These are phyloP conservation scores for Drosophila funebris DNA, from an alignment of 1,140 invertebrate species.

Conservation along the genomic window DNA sequence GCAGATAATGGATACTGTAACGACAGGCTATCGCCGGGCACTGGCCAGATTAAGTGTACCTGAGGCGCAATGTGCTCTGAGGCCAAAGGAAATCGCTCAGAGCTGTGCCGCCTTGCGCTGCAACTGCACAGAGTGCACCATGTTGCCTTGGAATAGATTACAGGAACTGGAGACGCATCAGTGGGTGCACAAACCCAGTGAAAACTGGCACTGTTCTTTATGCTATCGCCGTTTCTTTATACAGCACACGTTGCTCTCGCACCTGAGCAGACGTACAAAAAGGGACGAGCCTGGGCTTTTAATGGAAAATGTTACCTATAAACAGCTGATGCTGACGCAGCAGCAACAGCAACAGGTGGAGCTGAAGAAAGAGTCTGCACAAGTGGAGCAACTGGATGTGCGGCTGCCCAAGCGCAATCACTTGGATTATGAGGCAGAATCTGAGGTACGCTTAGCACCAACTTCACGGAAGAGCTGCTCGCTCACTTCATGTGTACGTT, in stretches of 20 bases:
- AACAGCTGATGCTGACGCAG: neutral
- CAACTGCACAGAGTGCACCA: conserved; percentile 12
- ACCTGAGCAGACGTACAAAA: conserved; percentile 9
- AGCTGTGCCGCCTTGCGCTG: conserved; percentile 28
- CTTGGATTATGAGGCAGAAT: conserved; percentile 1
- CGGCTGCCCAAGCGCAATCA: neutral
- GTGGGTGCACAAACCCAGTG: conserved; percentile 6
- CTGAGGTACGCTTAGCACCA: too few relatives aligned
- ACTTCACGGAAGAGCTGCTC: too few relatives aligned
- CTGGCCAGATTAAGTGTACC: neutral
- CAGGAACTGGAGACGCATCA: conserved; percentile 37
- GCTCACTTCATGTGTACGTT: too few relatives aligned
- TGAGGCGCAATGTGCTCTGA: conserved; percentile 12
- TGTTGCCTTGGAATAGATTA: conserved; percentile 29
- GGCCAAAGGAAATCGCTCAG: neutral
- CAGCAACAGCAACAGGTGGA: neutral
- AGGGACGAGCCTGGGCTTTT: neutral
- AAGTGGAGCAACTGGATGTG: conserved; percentile 24
- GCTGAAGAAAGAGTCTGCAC: neutral
- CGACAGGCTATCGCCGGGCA: conserved; percentile 38
- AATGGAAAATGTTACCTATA: conserved; percentile 23
- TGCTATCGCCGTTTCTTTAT: conserved; percentile 47
- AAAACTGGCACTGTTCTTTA: conserved; percentile 47
- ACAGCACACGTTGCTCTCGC: conserved; percentile 36
- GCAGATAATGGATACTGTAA: conserved; percentile 42